A percentile compares a stretch with the other conserved stretches of the same genome.
Conservation (phyloP, 2,113 vertebrate species). For the Numenius arquata region DNA sequence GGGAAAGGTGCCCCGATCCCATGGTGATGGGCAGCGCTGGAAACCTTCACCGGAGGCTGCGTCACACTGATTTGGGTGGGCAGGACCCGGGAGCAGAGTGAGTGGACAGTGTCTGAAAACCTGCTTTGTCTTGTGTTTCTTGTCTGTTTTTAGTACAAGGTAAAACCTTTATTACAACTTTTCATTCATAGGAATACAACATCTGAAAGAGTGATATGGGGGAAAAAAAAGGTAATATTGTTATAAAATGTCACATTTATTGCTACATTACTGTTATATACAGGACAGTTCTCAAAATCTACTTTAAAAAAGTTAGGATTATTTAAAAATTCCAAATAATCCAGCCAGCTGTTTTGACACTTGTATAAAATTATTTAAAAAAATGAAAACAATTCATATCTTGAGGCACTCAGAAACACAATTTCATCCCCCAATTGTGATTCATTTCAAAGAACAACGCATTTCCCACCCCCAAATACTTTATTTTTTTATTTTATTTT, state of each 20-base stretch:
- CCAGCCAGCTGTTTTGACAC: slow-evolving; percentile 80
- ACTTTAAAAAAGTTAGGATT: slow-evolving; percentile 86
- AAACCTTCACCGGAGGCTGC: neutral
- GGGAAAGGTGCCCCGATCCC: neutral
- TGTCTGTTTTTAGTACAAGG: slow-evolving; percentile 21
- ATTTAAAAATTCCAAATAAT: slow-evolving; percentile 80
- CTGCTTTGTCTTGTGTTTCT: neutral
- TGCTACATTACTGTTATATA: slow-evolving; percentile 97
- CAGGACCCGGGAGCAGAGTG: neutral
- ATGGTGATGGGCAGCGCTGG: neutral
- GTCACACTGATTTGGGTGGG: accelerated
- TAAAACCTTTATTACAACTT: slow-evolving; percentile 60
- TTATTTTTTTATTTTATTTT: neutral
- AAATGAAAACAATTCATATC: slow-evolving; percentile 68
- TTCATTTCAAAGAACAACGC: slow-evolving; percentile 53
- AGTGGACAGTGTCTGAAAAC: neutral
- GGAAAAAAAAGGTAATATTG: slow-evolving; percentile 79
- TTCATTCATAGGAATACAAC: slow-evolving; percentile 78
- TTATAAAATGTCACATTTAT: slow-evolving; percentile 96
- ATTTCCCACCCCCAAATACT: slow-evolving; percentile 52
- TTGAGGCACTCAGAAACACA: slow-evolving; percentile 79
- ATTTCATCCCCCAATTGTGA: slow-evolving; percentile 62
- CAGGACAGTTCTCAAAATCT: slow-evolving; percentile 87
- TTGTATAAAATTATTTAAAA: slow-evolving; percentile 78
- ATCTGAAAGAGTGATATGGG: slow-evolving; percentile 84